Evolutionary conservation across 2,113 vertebrate species (phyloP), one percentile per base, ranked within the genome.

Genomic region (Stegastes partitus): DNA sequence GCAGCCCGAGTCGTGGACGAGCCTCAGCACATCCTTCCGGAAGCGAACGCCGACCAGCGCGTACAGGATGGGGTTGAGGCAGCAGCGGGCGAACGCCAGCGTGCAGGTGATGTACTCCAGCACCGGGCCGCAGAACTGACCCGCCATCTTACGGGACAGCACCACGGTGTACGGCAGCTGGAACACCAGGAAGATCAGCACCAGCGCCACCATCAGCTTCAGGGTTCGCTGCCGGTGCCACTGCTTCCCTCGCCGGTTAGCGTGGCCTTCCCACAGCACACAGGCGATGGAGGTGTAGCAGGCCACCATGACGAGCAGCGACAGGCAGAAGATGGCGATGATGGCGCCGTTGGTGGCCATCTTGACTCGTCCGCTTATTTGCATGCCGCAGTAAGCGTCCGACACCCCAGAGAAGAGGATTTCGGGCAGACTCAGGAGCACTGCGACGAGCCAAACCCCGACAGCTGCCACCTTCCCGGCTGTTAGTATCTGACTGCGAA

Each of bases 41-140:
- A 99, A 99, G 12, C 96, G 95, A 25, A 96, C 94, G 0, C 97
- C 96, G 21, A 98, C 86, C 74, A 99, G 95, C 16, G 95, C 96
- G 0, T 99, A 99, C 39, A 98, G 95, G 71, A 98, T 54, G 0
- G 98, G 98, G 81, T 99, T 99, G 77, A 99, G 95, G 89, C 96
- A 96, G 74, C 97, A 99, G 86, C 97, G 97, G 62, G 93, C 87
- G 56, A 95, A 97, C 0, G 96, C 97, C 89, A 99, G 74, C 16
- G 93, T 95, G 3, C 96, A 92, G 0, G 97, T 97, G 53, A 96
- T 53, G 76, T 96, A 94, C 89, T 97, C 93, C 0, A 93, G 82
- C 80, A 98, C 56, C 14, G 95, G 95, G 0, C 23, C 15, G 0
- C 98, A 99, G 81, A 90, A 76, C 15, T 80, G 58, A 8, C 93